Evolutionary conservation across 2,113 vertebrate species (phyloP), one percentile per base, ranked within the genome.

Genomic region (Solea senegalensis): DNA sequence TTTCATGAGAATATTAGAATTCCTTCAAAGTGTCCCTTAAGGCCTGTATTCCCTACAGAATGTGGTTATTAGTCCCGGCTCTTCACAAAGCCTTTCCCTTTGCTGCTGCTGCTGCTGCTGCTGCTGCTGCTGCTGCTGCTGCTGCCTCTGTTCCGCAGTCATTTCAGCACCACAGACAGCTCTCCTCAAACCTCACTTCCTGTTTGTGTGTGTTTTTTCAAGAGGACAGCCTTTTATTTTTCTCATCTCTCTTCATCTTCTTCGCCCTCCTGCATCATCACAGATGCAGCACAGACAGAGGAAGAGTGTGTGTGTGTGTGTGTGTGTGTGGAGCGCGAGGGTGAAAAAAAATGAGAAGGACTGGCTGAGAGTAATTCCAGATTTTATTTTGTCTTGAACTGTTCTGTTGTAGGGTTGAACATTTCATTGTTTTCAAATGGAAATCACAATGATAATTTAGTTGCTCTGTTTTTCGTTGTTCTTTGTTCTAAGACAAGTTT

Each of bases 161-260:
- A 68, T 82, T 90, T 88, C 86, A 90, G 65, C 79, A 89, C 90
- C 80, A 74, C 5, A 73, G 91, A 90, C 78, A 90, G 83, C 56
- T 59, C 84, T 63, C 14, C 27, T 64, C 62, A 50, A 76, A 27
- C 54, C 40, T 7, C 14, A 14, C 21, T 54, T 59, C 43, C 51
- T 61, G 71, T 77, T 44, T 66, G 74, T 56, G 53, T 27, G n/a
- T 11, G 2, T n/a, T 6, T 34, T 34, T 2, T 14, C 11, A 13
- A 58, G 15, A 7, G 62, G 16, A n/a, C 2, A 28, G 34, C 7
- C 55, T 66, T 71, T 63, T 53, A 45, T 58, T 56, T 73, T 52
- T 48, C 7, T 49, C 3, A 65, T 52, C 61, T 68, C 3, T 26
- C 53, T 34, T 49, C 3, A 65, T 52, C 61, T 68, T 3, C 28